A percentile compares a stretch with the other conserved stretches of the same genome.
These are phyloP conservation scores for Pristionchus pacificus DNA, from an alignment of 1,140 invertebrate species.

Conservation along the genomic window DNA sequence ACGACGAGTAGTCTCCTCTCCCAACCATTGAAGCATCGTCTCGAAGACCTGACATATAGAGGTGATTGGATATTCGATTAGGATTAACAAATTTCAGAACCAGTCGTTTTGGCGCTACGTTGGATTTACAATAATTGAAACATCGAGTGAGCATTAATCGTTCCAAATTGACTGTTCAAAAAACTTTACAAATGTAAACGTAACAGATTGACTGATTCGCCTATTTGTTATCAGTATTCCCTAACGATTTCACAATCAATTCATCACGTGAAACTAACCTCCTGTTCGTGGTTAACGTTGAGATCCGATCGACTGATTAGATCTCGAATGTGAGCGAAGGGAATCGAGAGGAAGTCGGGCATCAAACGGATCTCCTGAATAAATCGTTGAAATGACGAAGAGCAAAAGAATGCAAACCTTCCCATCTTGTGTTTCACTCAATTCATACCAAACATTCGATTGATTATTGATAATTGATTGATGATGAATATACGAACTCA, in stretches of 20 bases:
- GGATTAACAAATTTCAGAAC: no score
- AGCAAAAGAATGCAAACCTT: neutral
- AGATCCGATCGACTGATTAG: conserved; percentile 33
- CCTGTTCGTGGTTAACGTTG: conserved; percentile 30
- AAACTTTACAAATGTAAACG: conserved; percentile 12
- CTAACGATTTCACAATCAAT: neutral
- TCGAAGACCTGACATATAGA: no score
- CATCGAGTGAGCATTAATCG: no score
- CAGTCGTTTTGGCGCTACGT: no score
- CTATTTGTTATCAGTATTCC: conserved; percentile 19
- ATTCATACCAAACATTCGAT: no score
- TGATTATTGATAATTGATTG: no score
- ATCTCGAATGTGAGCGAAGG: conserved; percentile 28
- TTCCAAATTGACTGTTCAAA: no score
- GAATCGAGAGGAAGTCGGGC: conserved; percentile 30
- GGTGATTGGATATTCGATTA: no score
- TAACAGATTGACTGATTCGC: conserved; percentile 16
- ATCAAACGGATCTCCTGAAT: conserved; percentile 23
- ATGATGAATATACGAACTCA: no score
- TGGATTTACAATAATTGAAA: no score
- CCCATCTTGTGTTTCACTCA: neutral
- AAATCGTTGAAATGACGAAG: neutral
- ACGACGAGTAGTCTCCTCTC: conserved; percentile 15
- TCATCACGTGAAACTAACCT: conserved; percentile 19
- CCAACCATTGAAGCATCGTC: conserved; percentile 10